Conservation (phyloP, 2,888 invertebrate species). For the Amiota minor region DNA sequence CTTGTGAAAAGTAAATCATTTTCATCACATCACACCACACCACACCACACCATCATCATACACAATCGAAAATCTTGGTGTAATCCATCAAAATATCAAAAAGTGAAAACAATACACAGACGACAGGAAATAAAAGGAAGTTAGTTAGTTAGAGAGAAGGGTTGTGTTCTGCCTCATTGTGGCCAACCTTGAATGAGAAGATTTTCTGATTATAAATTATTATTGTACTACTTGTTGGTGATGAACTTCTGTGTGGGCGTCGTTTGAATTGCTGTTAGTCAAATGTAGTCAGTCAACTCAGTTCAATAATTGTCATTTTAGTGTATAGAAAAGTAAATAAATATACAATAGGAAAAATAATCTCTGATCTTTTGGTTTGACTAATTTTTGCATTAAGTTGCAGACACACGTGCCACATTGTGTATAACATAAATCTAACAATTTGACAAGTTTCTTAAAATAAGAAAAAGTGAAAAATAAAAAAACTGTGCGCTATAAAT, state of each 20-base stretch:
- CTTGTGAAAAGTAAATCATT: no score
- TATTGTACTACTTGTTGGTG: not conserved
- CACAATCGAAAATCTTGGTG: constrained; percentile 41
- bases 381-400: constrained; percentile 63
- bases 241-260: constrained; percentile 35
- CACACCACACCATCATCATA: not conserved
- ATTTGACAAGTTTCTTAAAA: constrained; percentile 62
- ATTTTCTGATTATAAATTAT: not conserved
- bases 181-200: not conserved
- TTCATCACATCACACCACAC: constrained; percentile 27
- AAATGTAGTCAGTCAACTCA: constrained; percentile 37
- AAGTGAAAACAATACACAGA: constrained; percentile 46
- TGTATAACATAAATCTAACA: constrained; percentile 66
- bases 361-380: not conserved
- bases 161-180: constrained; percentile 32
- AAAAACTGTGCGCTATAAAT: not conserved
- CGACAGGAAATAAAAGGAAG: constrained; percentile 62
- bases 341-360: constrained; percentile 38
- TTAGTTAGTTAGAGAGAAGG: constrained; percentile 48
- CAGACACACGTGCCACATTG: constrained; percentile 64
- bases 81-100: constrained; percentile 59
- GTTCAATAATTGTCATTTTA: constrained; percentile 24
- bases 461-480: constrained; percentile 1
- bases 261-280: no score
- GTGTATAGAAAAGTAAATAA: constrained; percentile 9